Conservation (phyloP, 2,113 vertebrate species). For the Mionectes macconnelli region DNA sequence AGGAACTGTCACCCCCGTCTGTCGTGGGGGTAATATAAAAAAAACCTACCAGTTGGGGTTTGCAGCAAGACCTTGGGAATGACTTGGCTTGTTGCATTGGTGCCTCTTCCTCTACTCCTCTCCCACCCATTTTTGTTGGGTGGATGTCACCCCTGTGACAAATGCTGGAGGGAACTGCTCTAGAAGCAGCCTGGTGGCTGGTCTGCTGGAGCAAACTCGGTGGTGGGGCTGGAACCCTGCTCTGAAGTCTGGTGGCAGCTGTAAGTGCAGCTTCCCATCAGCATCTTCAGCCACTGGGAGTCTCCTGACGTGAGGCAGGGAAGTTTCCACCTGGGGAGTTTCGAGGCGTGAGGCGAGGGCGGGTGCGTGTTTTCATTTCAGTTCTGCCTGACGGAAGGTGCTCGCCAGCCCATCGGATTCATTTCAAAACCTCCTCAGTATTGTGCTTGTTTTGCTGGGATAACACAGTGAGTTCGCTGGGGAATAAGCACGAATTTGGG, state of each 20-base stretch:
- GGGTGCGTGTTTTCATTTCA: background rate
- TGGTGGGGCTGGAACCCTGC: background rate
- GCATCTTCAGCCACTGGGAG: background rate
- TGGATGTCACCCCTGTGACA: background rate
- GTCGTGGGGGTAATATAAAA: background rate
- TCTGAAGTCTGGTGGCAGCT: background rate
- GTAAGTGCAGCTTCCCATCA: background rate
- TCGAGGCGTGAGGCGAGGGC: background rate
- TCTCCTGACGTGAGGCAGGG: accelerated
- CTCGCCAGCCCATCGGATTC: background rate
- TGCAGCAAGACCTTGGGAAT: background rate
- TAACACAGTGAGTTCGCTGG: background rate
- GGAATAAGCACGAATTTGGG: background rate
- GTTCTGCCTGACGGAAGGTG: background rate
- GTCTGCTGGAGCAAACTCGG: background rate
- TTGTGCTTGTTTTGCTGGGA: background rate
- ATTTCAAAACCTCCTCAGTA: background rate
- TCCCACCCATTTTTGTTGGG: background rate
- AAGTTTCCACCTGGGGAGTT: background rate
- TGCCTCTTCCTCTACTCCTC: background rate
- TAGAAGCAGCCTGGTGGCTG: background rate
- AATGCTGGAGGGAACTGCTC: background rate
- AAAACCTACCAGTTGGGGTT: background rate
- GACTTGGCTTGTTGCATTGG: background rate
- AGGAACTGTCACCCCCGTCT: background rate